Evolutionary conservation across 2,797 vertebrate genomes (phyloP).

Genomic region (Hoplostethus atlanticus): DNA sequence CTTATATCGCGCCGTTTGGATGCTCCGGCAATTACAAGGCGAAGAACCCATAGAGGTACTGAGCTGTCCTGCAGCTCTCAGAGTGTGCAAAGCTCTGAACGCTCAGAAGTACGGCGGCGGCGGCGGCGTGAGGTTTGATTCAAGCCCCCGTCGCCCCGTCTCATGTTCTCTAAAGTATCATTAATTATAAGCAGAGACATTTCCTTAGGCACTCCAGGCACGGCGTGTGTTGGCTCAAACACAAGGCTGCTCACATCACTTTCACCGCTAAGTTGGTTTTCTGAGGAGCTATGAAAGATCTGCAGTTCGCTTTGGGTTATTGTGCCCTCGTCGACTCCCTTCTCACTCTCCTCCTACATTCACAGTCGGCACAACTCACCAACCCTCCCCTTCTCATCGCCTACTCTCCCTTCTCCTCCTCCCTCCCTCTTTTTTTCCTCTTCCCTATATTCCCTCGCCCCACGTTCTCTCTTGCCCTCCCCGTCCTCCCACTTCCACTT

Average conservation of each 20-base stretch:
- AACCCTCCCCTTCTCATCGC: constrained; percentile 1
- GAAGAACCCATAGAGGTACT: constrained; percentile 18
- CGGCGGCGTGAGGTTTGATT: constrained; percentile 39
- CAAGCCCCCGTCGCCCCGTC: constrained; percentile 38
- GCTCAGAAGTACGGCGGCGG: constrained; percentile 6
- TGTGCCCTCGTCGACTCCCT: constrained; percentile 29
- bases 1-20: neutral
- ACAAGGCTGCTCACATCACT: constrained; percentile 37
- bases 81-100: neutral
- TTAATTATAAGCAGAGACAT: constrained; percentile 51
- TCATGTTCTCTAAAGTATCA: constrained; percentile 45
- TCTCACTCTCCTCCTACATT: constrained; percentile 28
- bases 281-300: constrained; percentile 59
- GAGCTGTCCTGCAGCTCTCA: constrained; percentile 42
- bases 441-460: neutral
- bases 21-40: neutral
- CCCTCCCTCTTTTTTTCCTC: neutral
- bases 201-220: constrained; percentile 56
- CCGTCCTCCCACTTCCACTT: constrained; percentile 1
- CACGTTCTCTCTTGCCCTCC: constrained; percentile 27
- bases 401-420: neutral
- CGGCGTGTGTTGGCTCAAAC: constrained; percentile 53
- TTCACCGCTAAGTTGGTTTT: constrained; percentile 45
- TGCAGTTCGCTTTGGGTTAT: constrained; percentile 41
- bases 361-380: constrained; percentile 26